Conservation (phyloP, 2,888 invertebrate genomes). For the Sarcophaga subvicina region DNA sequence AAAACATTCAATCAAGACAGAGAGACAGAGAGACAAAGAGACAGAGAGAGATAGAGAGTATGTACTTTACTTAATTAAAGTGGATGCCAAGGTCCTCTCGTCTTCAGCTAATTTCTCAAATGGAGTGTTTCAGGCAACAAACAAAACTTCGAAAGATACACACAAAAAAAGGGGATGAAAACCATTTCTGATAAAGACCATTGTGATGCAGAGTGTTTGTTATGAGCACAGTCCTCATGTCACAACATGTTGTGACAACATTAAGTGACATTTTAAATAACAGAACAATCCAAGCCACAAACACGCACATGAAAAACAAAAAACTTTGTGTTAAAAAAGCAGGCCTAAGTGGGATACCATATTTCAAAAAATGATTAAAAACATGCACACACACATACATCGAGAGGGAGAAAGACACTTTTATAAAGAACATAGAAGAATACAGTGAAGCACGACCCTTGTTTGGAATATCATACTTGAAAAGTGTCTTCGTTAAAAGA, state of each 20-base stretch:
- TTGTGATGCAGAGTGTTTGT: conserved; percentile 24
- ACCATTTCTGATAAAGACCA: too few species aligned
- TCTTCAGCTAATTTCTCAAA: conserved; percentile 61
- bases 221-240: conserved; percentile 27
- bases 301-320: not conserved
- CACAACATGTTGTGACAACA: conserved; percentile 65
- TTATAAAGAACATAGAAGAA: too few species aligned
- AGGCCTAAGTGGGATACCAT: not conserved
- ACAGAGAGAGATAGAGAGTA: not conserved
- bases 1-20: too few species aligned
- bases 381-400: not conserved
- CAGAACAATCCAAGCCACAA: conserved; percentile 1
- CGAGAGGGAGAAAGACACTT: not conserved
- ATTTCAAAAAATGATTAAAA: not conserved
- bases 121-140: conserved; percentile 42
- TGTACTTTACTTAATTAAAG: not conserved
- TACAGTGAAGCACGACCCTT: conserved; percentile 24
- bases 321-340: not conserved
- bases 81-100: conserved; percentile 32
- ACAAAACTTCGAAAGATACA: not conserved
- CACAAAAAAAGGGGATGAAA: not conserved
- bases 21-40: too few species aligned
- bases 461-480: conserved; percentile 48
- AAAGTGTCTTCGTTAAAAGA: conserved; percentile 34
- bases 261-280: conserved; percentile 58